Evolutionary conservation across 2,797 vertebrate genomes (phyloP).

Genomic region (Xenops minutus): DNA sequence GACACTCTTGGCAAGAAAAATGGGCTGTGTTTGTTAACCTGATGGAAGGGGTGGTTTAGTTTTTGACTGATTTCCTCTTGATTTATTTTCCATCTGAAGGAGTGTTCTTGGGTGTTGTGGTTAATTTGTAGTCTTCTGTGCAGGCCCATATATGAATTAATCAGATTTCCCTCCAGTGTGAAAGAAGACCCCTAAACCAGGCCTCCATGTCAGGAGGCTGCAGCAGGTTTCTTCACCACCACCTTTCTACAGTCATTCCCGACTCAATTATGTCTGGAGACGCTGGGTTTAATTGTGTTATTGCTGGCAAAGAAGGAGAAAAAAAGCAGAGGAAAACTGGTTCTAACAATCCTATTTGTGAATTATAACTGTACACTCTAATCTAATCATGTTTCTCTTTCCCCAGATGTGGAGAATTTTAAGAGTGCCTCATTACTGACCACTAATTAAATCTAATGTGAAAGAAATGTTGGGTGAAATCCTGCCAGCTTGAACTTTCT

Average conservation of each 20-base stretch:
- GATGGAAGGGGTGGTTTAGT: not conserved
- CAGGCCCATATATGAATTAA: not conserved
- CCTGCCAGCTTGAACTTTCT: not conserved
- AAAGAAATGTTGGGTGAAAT: slow-evolving; percentile 36
- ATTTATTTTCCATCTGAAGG: not conserved
- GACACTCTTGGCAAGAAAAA: not conserved
- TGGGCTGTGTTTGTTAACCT: not conserved
- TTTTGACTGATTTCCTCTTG: not conserved
- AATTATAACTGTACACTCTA: slow-evolving; percentile 61
- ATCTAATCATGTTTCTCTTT: slow-evolving; percentile 53
- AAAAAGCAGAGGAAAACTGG: slow-evolving; percentile 32
- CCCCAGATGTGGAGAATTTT: slow-evolving; percentile 39
- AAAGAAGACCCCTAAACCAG: not conserved
- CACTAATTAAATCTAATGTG: slow-evolving; percentile 53
- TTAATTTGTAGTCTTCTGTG: not conserved
- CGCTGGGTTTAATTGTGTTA: slow-evolving; percentile 57
- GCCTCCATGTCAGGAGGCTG: not conserved
- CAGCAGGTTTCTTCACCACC: not conserved
- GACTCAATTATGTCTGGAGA: not conserved
- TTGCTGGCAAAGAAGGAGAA: slow-evolving; percentile 32
- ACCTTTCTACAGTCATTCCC: not conserved
- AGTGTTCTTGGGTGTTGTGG: not conserved
- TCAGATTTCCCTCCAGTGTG: not conserved
- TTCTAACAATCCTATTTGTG: slow-evolving; percentile 64
- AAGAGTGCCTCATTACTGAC: slow-evolving; percentile 40